Conservation (phyloP, 2,888 invertebrate genomes). For the Buathra laborator region DNA sequence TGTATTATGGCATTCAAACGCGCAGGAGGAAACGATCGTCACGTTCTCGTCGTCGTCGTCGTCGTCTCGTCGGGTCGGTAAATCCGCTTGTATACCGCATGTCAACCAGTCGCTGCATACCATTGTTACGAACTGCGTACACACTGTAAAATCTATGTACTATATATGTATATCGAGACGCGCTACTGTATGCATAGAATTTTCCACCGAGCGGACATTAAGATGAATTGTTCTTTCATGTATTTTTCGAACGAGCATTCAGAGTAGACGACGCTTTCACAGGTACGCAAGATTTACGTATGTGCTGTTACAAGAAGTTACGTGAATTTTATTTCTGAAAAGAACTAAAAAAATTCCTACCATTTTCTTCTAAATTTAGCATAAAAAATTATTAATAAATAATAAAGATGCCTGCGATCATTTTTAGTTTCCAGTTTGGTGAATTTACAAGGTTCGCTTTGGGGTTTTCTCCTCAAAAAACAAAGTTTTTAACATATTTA, state of each 20-base stretch:
- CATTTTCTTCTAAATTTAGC: not conserved
- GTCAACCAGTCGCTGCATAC: slow-evolving; percentile 6
- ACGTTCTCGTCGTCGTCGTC: not conserved
- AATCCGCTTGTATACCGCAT: slow-evolving; percentile 9
- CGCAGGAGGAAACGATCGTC: not conserved
- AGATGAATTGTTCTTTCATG: slow-evolving; percentile 34
- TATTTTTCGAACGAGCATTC: slow-evolving; percentile 23
- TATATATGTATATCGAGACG: not conserved
- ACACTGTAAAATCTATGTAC: not conserved
- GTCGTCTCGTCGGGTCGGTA: not conserved
- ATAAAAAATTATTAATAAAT: not conserved
- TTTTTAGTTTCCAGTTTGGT: not conserved
- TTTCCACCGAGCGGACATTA: slow-evolving; percentile 18
- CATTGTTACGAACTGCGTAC: not conserved
- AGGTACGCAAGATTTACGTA: not conserved
- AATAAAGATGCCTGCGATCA: not conserved
- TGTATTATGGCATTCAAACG: not conserved
- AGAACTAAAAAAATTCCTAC: not conserved
- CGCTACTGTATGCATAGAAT: slow-evolving; percentile 39
- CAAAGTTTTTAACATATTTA: not conserved
- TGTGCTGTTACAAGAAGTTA: slow-evolving; percentile 1
- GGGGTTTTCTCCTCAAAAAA: not conserved
- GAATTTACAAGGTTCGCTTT: not conserved
- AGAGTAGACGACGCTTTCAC: slow-evolving; percentile 5
- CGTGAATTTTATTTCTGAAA: not conserved